phyloP scores from a whole-genome alignment of 1,140 invertebrate genomes.

The Trichoplusia ni region DNA sequence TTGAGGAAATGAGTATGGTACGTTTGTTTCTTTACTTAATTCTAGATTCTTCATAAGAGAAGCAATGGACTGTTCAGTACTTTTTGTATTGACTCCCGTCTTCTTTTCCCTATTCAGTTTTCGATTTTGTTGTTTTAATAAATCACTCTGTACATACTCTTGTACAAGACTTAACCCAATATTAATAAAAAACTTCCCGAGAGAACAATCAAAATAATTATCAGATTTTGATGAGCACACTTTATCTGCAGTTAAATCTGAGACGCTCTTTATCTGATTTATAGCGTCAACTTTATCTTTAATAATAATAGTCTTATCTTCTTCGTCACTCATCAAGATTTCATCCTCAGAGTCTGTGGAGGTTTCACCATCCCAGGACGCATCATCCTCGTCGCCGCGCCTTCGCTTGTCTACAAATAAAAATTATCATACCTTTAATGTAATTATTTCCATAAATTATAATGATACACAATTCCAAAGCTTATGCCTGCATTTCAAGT shows the following conservation, averaged over 20 bases:
- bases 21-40: slow-evolving; percentile 94
- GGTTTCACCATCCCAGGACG: slow-evolving; percentile 76
- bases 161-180: slow-evolving; percentile 95
- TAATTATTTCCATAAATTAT: background rate
- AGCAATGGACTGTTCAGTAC: slow-evolving; percentile 89
- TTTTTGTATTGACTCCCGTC: slow-evolving; percentile 84
- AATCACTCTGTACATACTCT: slow-evolving; percentile 95
- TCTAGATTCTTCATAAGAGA: slow-evolving; percentile 92
- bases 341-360: slow-evolving; percentile 81
- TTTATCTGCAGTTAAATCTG: slow-evolving; percentile 60
- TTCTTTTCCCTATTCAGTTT: slow-evolving; percentile 86
- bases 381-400: slow-evolving; percentile 64
- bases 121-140: slow-evolving; percentile 92
- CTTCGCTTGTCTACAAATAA: slow-evolving; percentile 47
- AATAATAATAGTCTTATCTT: slow-evolving; percentile 80
- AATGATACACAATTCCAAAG: too few species aligned
- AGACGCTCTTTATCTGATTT: slow-evolving; percentile 77
- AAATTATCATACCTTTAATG: background rate
- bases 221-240: slow-evolving; percentile 71
- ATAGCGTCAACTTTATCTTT: slow-evolving; percentile 81
- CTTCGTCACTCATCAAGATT: slow-evolving; percentile 70
- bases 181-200: slow-evolving; percentile 96
- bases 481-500: too few species aligned
- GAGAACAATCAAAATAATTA: slow-evolving; percentile 91
- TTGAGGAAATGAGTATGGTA: slow-evolving; percentile 89